These are phyloP conservation scores for Orthonyx spaldingii DNA, from an alignment of 2,113 vertebrate species.

Conservation along the genomic window DNA sequence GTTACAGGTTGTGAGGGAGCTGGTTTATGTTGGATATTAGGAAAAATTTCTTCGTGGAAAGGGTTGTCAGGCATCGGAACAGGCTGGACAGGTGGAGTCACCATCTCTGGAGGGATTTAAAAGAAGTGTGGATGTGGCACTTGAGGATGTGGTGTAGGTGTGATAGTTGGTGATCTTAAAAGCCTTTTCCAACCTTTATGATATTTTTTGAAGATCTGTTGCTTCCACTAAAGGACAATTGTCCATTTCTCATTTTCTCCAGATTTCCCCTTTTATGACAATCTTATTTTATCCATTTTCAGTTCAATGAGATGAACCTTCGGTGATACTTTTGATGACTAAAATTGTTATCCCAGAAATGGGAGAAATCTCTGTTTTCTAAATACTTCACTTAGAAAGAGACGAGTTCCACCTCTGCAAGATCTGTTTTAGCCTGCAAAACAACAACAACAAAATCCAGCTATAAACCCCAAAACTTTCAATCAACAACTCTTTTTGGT, in stretches of 20 bases:
- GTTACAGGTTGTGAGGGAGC: not conserved
- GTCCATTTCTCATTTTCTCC: not conserved
- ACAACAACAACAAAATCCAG: not conserved
- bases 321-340: not conserved
- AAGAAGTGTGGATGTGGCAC: not conserved
- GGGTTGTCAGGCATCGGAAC: no score
- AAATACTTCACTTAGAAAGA: not conserved
- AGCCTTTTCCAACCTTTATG: not conserved
- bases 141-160: not conserved
- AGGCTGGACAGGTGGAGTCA: not conserved
- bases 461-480: not conserved
- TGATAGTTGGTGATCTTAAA: not conserved
- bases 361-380: not conserved
- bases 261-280: not conserved
- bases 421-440: not conserved
- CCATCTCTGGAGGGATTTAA: not conserved
- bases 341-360: not conserved
- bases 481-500: not conserved
- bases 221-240: not conserved
- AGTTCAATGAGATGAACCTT: not conserved
- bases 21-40: not conserved
- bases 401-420: not conserved
- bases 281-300: not conserved
- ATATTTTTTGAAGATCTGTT: not conserved
- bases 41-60: not conserved